phyloP scores from a whole-genome alignment of 2,797 vertebrate species.

The Muscicapa comitata region DNA sequence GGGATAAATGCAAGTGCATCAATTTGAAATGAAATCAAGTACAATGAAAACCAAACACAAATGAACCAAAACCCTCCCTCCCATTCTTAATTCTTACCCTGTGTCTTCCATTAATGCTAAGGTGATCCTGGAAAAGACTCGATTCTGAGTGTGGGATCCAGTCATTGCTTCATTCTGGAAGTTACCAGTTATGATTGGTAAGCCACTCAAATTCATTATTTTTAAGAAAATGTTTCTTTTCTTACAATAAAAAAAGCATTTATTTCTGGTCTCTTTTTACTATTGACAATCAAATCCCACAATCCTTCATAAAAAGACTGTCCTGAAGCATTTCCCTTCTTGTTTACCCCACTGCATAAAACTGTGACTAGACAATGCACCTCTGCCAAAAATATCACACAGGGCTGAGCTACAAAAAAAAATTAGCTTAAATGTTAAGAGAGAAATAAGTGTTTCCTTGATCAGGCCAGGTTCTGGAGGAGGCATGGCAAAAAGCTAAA shows the following conservation, averaged over 20 bases:
- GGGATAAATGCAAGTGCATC: neutral
- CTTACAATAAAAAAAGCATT: neutral
- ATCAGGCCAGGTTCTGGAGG: neutral
- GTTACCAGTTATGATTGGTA: constrained; percentile 23
- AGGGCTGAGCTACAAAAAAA: neutral
- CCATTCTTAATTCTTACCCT: constrained; percentile 77
- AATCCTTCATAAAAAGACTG: neutral
- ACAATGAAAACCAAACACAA: neutral
- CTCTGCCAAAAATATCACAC: neutral
- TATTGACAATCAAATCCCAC: neutral
- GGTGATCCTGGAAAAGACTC: constrained; percentile 94
- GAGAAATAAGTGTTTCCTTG: neutral
- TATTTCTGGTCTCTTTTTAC: neutral
- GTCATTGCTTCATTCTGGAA: constrained; percentile 98
- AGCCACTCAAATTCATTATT: neutral
- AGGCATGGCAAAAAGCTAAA: neutral
- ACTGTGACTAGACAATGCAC: neutral
- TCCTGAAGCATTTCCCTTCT: neutral
- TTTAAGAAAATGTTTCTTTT: neutral
- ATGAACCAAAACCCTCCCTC: neutral
- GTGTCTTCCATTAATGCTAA: constrained; percentile 98
- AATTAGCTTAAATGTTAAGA: neutral
- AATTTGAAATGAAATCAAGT: neutral
- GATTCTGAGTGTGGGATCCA: constrained; percentile 95
- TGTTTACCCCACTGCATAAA: neutral